Evolutionary conservation across 92 coral and sea anemone species (phyloP).

Genomic region (Blastomussa wellsi): DNA sequence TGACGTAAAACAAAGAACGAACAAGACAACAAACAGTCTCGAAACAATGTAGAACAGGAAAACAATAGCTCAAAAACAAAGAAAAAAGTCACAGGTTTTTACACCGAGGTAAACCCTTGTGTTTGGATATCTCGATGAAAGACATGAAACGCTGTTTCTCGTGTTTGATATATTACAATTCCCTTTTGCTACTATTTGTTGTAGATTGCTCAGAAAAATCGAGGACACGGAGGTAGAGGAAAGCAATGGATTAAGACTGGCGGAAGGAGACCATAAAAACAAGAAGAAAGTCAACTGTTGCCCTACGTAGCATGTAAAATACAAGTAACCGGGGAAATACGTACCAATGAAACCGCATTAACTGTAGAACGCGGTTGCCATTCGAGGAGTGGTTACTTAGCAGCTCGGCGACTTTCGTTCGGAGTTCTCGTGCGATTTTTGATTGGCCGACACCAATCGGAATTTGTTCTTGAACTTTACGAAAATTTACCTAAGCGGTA

Average conservation of each 20-base stretch:
- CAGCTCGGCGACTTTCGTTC: neutral
- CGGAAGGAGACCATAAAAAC: conserved; percentile 54
- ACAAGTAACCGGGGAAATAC: neutral
- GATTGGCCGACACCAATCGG: neutral
- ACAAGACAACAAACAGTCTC: too few species aligned
- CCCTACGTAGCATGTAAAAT: conserved; percentile 34
- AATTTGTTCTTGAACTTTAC: neutral
- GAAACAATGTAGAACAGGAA: too few species aligned
- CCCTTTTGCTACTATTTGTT: neutral
- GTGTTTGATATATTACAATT: neutral
- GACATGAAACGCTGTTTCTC: too few species aligned
- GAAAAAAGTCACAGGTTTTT: too few species aligned
- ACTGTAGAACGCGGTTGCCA: neutral
- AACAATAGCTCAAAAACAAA: too few species aligned
- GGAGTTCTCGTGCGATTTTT: neutral
- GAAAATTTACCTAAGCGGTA: conserved; percentile 1
- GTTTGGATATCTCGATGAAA: too few species aligned
- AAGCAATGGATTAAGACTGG: conserved; percentile 48
- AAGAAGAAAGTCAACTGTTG: conserved; percentile 68
- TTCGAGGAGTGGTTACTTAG: neutral
- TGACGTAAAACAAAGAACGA: too few species aligned
- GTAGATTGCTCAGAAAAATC: conserved; percentile 62
- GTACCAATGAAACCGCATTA: neutral
- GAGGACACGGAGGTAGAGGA: conserved; percentile 60
- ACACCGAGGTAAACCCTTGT: too few species aligned